phyloP scores from a whole-genome alignment of 2,888 invertebrate genomes.

The Luffia ferchaultella region DNA sequence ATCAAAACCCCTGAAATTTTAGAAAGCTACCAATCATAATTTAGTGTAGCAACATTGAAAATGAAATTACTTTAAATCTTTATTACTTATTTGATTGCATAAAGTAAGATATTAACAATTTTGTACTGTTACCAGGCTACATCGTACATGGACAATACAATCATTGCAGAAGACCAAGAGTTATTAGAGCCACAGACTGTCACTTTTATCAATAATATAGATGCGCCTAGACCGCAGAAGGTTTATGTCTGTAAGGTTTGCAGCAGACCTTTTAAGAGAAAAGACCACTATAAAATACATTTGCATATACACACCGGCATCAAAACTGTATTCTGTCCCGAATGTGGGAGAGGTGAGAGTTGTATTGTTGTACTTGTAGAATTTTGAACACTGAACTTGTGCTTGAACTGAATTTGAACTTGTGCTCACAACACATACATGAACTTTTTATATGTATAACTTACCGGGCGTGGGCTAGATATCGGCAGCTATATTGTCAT shows the following conservation, averaged over 20 bases:
- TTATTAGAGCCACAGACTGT: background rate
- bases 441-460: background rate
- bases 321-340: slow-evolving; percentile 49
- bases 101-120: too few species aligned
- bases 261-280: slow-evolving; percentile 47
- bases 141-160: background rate
- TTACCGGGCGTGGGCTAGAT: too few species aligned
- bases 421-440: background rate
- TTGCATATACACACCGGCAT: slow-evolving; percentile 52
- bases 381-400: too few species aligned
- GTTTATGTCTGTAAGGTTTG: slow-evolving; percentile 57
- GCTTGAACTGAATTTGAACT: too few species aligned
- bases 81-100: too few species aligned
- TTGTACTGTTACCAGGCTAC: too few species aligned
- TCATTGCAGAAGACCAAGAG: background rate
- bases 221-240: slow-evolving; percentile 36
- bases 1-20: too few species aligned
- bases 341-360: slow-evolving; percentile 46
- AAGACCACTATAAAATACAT: slow-evolving; percentile 58
- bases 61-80: too few species aligned
- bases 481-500: too few species aligned
- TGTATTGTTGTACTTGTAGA: background rate
- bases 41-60: too few species aligned
- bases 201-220: background rate
- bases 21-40: too few species aligned